A percentile compares a stretch with the other conserved stretches of the same genome.
phyloP scores from a whole-genome alignment of 2,113 vertebrate genomes.

The Morphnarchus princeps region DNA sequence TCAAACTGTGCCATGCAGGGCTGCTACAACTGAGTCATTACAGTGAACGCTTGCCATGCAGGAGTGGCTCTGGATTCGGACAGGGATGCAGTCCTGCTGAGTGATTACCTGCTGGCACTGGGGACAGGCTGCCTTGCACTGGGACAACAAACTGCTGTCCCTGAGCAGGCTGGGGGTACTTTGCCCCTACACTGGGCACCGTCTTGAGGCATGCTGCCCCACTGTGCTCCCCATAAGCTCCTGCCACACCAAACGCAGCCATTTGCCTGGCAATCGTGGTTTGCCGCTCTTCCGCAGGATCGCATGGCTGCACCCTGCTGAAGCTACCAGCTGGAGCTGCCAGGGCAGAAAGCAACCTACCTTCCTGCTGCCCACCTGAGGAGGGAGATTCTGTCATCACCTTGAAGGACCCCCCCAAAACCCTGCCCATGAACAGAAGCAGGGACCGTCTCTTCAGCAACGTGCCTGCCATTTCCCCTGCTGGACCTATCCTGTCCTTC shows the following conservation, averaged over 20 bases:
- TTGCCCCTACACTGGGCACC: neutral
- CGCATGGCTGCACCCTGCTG: neutral
- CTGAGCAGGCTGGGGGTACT: neutral
- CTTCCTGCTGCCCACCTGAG: neutral
- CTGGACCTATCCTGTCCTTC: neutral
- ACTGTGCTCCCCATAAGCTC: neutral
- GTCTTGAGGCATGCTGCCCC: no score
- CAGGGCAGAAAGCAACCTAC: neutral
- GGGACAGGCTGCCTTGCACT: neutral
- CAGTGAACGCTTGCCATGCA: neutral
- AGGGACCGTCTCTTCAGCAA: neutral
- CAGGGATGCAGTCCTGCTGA: neutral
- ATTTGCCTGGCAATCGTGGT: neutral
- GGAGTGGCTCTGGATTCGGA: neutral
- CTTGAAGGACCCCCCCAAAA: neutral
- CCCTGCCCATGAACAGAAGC: neutral
- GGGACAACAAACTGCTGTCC: neutral
- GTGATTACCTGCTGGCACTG: neutral
- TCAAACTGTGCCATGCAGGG: neutral
- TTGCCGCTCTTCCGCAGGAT: neutral
- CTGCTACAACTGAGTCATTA: neutral
- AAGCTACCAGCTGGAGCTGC: neutral
- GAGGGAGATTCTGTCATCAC: neutral
- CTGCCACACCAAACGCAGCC: accelerated
- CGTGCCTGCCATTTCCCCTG: neutral